Conservation (phyloP, 1,140 invertebrate species). For the Gerris buenoi region DNA sequence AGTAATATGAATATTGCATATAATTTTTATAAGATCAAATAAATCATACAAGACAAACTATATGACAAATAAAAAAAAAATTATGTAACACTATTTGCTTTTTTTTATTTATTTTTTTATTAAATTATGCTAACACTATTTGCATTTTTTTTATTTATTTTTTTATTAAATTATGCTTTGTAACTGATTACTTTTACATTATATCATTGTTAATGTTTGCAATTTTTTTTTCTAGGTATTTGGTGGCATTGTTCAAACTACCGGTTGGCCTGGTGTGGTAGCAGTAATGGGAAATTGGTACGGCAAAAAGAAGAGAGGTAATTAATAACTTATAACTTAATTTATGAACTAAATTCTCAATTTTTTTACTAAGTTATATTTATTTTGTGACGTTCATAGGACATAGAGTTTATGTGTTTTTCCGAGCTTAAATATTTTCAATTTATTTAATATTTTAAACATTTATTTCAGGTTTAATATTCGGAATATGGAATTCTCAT, state of each 20-base stretch:
- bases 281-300: constrained; percentile 91
- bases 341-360: too few species aligned
- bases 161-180: background rate
- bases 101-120: background rate
- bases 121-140: background rate
- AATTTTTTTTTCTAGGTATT: constrained; percentile 23
- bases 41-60: too few species aligned
- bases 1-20: too few species aligned
- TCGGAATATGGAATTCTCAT: constrained; percentile 93
- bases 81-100: constrained; percentile 10
- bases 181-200: background rate
- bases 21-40: too few species aligned
- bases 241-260: constrained; percentile 75
- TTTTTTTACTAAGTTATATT: too few species aligned
- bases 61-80: too few species aligned
- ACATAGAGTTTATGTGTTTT: too few species aligned
- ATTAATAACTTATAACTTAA: too few species aligned
- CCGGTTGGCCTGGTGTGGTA: constrained; percentile 87
- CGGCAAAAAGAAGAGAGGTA: constrained; percentile 68
- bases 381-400: too few species aligned
- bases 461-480: constrained; percentile 56
- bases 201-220: background rate
- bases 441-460: background rate
- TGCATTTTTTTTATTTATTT: background rate
- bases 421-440: too few species aligned